Evolutionary conservation across 2,888 invertebrate species (phyloP).

Genomic region (Phytoseiulus persimilis): DNA sequence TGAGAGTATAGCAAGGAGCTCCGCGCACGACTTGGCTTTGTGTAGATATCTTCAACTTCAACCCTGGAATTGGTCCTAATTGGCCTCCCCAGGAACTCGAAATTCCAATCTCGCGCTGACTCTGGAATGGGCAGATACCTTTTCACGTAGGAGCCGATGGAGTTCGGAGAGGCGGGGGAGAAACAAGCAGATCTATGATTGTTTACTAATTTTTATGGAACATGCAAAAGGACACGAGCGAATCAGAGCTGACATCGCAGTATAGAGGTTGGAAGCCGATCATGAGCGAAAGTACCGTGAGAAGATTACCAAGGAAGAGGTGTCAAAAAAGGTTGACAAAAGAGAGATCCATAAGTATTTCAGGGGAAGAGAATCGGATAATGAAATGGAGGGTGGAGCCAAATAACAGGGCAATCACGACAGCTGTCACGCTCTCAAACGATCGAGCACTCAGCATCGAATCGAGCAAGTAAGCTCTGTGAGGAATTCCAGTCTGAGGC

Average conservation of each 20-base stretch:
- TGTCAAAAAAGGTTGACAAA: neutral
- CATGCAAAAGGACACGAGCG: neutral
- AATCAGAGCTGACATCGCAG: neutral
- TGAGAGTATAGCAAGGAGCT: neutral
- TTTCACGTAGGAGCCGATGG: neutral
- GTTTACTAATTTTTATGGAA: neutral
- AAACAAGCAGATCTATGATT: neutral
- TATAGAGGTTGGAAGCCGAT: neutral
- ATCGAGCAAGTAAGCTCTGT: no score
- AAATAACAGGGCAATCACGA: no score
- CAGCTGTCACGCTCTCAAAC: no score
- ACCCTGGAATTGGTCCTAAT: neutral
- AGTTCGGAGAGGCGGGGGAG: neutral
- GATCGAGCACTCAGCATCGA: no score
- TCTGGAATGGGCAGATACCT: neutral
- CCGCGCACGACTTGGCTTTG: neutral
- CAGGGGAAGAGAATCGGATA: no score
- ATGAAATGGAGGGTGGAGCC: no score
- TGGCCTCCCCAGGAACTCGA: neutral
- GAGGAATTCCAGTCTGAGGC: no score
- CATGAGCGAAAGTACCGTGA: neutral
- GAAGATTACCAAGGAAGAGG: neutral
- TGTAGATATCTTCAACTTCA: neutral
- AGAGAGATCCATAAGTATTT: neutral
- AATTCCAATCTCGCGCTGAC: neutral